A percentile compares a stretch with the other conserved stretches of the same genome.
These are phyloP conservation scores for Liposcelis brunnea DNA, from an alignment of 2,888 invertebrate species.

Conservation along the genomic window DNA sequence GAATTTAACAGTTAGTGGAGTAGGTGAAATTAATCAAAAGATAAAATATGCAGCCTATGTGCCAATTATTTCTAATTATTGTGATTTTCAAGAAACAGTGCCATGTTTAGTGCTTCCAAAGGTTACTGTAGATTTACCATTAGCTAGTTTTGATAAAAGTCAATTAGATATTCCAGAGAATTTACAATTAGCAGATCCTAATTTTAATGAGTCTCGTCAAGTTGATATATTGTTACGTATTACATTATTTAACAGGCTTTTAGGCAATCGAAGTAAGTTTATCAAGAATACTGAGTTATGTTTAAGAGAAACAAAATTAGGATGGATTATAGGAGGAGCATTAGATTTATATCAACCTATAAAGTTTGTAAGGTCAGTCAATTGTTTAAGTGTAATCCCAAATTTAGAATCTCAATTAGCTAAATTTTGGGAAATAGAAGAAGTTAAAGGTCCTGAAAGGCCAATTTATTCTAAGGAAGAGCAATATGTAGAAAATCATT, in stretches of 20 bases:
- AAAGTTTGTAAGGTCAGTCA: no score
- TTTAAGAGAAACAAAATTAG: no score
- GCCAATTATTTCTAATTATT: no score
- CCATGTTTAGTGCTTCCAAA: no score
- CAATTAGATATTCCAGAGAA: background rate
- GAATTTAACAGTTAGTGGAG: no score
- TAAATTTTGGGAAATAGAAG: constrained; percentile 19
- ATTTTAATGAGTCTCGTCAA: constrained; percentile 8
- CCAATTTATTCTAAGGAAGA: constrained; percentile 15
- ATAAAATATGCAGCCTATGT: no score
- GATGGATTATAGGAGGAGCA: no score
- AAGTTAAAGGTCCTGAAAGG: constrained; percentile 13
- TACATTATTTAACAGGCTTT: constrained; percentile 4
- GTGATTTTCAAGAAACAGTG: no score
- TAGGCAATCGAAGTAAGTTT: background rate
- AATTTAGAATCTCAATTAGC: constrained; percentile 5
- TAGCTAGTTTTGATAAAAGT: background rate
- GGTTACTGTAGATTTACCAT: no score
- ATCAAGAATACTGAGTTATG: no score
- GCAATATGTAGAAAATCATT: constrained; percentile 17
- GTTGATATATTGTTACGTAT: constrained; percentile 11
- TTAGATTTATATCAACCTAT: background rate
- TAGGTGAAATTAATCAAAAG: no score
- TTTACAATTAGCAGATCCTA: constrained; percentile 9
- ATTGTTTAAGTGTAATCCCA: no score